Percentiles rank a stretch among this genome's conserved stretches.
Conservation (phyloP, 2,113 vertebrate species). For the Hippocampus abdominalis region DNA sequence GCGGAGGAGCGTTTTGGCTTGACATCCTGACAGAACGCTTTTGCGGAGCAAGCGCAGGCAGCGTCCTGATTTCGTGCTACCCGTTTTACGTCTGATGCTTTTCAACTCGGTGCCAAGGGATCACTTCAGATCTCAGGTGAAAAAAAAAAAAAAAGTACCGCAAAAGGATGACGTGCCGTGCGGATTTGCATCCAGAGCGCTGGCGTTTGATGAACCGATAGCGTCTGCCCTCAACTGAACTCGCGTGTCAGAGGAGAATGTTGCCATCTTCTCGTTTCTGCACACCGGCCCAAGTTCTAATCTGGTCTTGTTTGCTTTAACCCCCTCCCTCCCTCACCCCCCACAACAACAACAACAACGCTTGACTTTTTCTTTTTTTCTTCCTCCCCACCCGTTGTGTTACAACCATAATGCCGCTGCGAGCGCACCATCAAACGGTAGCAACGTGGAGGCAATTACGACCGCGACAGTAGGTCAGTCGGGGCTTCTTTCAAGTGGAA, state of each 20-base stretch:
- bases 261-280: neutral
- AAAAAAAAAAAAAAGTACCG: neutral
- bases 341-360: neutral
- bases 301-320: neutral
- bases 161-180: neutral
- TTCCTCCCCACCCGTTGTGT: constrained; percentile 16
- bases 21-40: constrained; percentile 34
- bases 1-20: constrained; percentile 24
- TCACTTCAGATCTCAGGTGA: constrained; percentile 4
- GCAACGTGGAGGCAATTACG: constrained; percentile 68
- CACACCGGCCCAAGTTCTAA: neutral
- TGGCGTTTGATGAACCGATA: neutral
- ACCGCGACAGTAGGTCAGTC: constrained; percentile 52
- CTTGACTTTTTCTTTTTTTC: constrained; percentile 11
- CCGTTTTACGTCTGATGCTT: constrained; percentile 16
- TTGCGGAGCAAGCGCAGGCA: constrained; percentile 46
- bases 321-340: neutral
- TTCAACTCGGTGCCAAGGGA: constrained; percentile 31
- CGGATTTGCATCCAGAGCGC: neutral
- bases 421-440: constrained; percentile 56
- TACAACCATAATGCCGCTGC: constrained; percentile 37
- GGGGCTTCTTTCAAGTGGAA: constrained; percentile 64
- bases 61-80: constrained; percentile 34
- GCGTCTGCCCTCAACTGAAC: neutral
- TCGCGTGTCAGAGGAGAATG: neutral